Evolutionary conservation across 1,140 invertebrate species (phyloP).

Genomic region (Yoshiicerus persimilis): DNA sequence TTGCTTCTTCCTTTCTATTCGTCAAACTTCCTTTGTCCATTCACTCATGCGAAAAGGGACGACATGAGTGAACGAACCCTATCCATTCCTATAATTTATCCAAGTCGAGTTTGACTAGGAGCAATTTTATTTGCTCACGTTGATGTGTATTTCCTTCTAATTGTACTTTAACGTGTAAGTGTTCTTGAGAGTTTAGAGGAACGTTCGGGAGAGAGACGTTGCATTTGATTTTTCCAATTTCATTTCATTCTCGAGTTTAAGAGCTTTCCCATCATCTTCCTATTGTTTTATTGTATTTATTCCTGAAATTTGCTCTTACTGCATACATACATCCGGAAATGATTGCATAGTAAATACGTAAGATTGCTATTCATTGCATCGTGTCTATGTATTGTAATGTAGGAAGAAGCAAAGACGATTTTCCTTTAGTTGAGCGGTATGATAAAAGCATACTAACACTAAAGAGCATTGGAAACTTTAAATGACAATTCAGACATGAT

Average conservation of each 20-base stretch:
- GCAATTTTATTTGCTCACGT: neutral
- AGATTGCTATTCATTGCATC: too few relatives aligned
- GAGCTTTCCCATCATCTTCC: neutral
- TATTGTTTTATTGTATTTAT: neutral
- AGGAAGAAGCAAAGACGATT: neutral
- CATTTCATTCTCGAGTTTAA: neutral
- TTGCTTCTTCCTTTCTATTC: neutral
- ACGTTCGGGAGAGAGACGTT: neutral
- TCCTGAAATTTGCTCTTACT: neutral
- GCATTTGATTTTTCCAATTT: neutral
- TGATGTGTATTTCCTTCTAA: neutral
- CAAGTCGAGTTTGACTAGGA: neutral
- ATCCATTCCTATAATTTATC: neutral
- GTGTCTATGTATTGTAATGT: neutral
- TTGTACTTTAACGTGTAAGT: neutral
- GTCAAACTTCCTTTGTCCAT: neutral
- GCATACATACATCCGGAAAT: neutral
- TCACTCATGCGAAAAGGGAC: neutral
- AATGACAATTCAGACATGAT: slow-evolving; percentile 17
- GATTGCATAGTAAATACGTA: too few relatives aligned
- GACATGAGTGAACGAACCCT: neutral
- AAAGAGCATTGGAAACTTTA: neutral
- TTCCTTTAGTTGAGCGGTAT: neutral
- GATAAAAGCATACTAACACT: neutral
- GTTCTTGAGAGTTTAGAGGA: neutral